These are phyloP conservation scores for Calycopis cecrops DNA, from an alignment of 1,140 invertebrate species.

Conservation along the genomic window DNA sequence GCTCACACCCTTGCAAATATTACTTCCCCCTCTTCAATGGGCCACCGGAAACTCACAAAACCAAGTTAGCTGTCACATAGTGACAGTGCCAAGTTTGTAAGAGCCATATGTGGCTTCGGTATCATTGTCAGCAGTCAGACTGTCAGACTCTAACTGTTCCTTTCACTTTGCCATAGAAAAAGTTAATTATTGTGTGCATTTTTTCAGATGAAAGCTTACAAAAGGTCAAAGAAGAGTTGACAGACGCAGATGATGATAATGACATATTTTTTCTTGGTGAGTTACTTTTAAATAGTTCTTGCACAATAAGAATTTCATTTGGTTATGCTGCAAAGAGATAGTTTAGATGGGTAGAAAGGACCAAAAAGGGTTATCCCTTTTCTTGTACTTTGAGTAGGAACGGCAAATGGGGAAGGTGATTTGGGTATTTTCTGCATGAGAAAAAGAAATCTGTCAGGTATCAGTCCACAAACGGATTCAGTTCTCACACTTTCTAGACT, in stretches of 20 bases:
- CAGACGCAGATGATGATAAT: slow-evolving; percentile 17
- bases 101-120: slow-evolving; percentile 10
- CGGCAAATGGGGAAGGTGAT: too few species aligned
- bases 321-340: neutral
- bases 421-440: too few species aligned
- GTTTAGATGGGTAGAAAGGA: too few species aligned
- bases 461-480: too few species aligned
- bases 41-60: too few species aligned
- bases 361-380: too few species aligned
- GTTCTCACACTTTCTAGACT: too few species aligned
- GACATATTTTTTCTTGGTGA: slow-evolving; percentile 35
- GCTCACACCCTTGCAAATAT: too few species aligned
- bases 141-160: neutral
- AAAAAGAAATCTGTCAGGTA: too few species aligned
- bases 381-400: too few species aligned
- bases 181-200: neutral
- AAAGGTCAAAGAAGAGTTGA: slow-evolving; percentile 21
- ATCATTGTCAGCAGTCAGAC: slow-evolving; percentile 33
- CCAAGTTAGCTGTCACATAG: neutral
- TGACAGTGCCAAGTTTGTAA: slow-evolving; percentile 19
- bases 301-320: too few species aligned
- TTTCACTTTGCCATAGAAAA: too few species aligned
- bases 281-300: neutral
- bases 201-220: slow-evolving; percentile 1
- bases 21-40: neutral